Evolutionary conservation across 2,797 vertebrate species (phyloP), one percentile per base, ranked within the genome.

Genomic region (Gambelia wislizenii): DNA sequence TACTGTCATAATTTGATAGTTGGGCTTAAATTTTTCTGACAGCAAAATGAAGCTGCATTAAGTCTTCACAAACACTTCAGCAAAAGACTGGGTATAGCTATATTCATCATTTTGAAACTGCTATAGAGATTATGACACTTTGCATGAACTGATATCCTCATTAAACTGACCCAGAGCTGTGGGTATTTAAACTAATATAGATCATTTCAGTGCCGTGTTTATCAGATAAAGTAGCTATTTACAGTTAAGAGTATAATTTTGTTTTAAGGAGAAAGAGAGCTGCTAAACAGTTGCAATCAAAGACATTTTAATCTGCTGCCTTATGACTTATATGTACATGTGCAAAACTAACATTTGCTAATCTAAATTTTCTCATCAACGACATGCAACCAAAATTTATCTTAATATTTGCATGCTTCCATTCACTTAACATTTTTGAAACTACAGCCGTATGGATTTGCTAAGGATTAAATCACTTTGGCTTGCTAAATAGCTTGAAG

Each of bases 401-500:
- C 77, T 54, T 67, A 42, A n/a, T 47, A 64, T 44, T 77, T 76
- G 86, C 22, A 36, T 52, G 70, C 44, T 39, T 76, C 39, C 33
- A 79, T 81, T 84, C 12, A 67, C 47, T 78, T 67, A 54, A 49
- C 30, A 61, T 74, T 72, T 75, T 81, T 69, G 47, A 85, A 84
- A 81, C 9, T 10, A n/a, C 67, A 84, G n/a, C 20, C 47, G 25
- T 64, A 81, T 7, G 36, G n/a, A 64, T 81, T 42, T 89, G 16
- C 44, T 49, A n/a, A 81, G 67, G 67, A 85, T 81, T 89, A 81
- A 75, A 89, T 25, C 69, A 89, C 64, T 42, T 54, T 72, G n/a
- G 39, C 56, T 85, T 76, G 44, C 56, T 88, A 85, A 61, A 74
- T 81, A 52, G 56, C 27, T 88, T 36, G 59, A 85, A 74, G 78